Conservation (phyloP, 2,113 vertebrate species). For the Bubo bubo region DNA sequence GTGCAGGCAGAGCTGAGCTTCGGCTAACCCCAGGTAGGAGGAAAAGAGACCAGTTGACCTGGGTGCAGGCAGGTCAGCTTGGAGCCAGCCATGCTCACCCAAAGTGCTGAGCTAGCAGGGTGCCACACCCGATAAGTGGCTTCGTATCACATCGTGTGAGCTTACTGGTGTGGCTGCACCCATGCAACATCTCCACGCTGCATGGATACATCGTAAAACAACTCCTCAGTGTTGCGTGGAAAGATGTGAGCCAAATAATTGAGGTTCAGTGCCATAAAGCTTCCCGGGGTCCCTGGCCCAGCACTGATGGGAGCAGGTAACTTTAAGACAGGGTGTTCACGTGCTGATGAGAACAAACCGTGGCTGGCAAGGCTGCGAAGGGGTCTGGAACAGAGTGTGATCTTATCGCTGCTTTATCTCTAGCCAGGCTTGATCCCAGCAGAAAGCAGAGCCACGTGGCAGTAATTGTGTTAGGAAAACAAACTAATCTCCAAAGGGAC, state of each 20-base stretch:
- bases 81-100: neutral
- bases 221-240: accelerated
- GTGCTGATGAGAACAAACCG: neutral
- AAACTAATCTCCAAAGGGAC: slow-evolving; percentile 65
- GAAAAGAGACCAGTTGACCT: neutral
- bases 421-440: slow-evolving; percentile 19
- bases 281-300: neutral
- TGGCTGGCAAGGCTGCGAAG: neutral
- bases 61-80: neutral
- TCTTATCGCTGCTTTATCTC: slow-evolving; percentile 57
- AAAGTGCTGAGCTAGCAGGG: neutral
- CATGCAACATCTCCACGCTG: accelerated
- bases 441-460: slow-evolving; percentile 60
- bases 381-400: neutral
- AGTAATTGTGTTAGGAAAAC: slow-evolving; percentile 70
- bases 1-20: neutral
- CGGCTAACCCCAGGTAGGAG: neutral
- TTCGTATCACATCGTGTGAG: accelerated
- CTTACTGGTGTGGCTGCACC: neutral
- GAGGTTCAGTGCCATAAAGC: neutral
- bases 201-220: accelerated
- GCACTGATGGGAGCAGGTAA: neutral
- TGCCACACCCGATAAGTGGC: accelerated
- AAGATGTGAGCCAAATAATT: neutral
- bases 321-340: neutral